Conservation (phyloP, 2,113 vertebrate species). For the Corythoichthys haematopterus region DNA sequence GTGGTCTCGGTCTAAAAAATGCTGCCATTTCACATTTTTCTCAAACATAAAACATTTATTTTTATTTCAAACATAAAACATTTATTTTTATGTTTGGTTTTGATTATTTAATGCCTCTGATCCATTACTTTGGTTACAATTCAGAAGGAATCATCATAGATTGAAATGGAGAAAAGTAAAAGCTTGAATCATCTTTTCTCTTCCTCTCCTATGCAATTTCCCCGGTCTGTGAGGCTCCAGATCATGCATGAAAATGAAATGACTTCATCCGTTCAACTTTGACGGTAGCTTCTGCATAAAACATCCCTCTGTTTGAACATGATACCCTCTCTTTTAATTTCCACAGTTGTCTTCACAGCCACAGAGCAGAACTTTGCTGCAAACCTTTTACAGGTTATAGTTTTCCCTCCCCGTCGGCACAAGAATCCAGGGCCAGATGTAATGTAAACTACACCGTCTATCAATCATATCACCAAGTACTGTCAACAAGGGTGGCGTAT, state of each 20-base stretch:
- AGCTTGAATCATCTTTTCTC: conserved; percentile 35
- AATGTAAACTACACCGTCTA: conserved; percentile 4
- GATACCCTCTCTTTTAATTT: conserved; percentile 68
- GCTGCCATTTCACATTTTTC: neutral
- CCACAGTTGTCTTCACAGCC: conserved; percentile 47
- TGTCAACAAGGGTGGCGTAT: conserved; percentile 10
- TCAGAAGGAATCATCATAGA: conserved; percentile 59
- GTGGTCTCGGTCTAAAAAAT: too few relatives aligned
- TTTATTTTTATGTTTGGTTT: neutral
- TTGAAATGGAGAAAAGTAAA: conserved; percentile 48
- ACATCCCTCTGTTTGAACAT: conserved; percentile 68
- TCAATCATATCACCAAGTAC: conserved; percentile 18
- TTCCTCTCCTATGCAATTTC: conserved; percentile 61
- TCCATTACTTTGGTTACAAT: conserved; percentile 54
- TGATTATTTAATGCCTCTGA: conserved; percentile 19
- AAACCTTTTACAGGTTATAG: conserved; percentile 19
- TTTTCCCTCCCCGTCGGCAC: conserved; percentile 42
- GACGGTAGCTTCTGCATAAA: conserved; percentile 70
- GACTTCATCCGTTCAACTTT: conserved; percentile 65
- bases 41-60: neutral
- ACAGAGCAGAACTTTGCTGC: conserved; percentile 28
- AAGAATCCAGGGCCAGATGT: conserved; percentile 22
- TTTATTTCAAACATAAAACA: neutral
- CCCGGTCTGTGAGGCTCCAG: conserved; percentile 60
- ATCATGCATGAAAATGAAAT: conserved; percentile 76